phyloP scores from a whole-genome alignment of 2,888 invertebrate genomes.

The Mystacides longicornis region DNA sequence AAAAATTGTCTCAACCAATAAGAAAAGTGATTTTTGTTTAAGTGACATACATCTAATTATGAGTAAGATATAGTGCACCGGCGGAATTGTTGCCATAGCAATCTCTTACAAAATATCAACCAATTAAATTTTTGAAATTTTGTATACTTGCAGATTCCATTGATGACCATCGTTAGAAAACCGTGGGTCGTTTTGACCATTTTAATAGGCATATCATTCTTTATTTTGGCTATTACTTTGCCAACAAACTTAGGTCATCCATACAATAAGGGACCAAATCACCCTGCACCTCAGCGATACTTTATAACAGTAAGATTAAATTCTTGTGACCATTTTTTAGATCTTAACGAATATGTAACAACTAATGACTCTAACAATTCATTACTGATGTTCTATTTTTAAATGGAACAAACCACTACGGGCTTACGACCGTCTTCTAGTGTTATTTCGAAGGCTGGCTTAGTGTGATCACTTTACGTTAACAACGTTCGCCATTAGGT shows the following conservation, averaged over 20 bases:
- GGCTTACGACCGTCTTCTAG: neutral
- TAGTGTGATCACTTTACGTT: too few species aligned
- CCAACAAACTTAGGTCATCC: constrained; percentile 49
- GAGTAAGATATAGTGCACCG: neutral
- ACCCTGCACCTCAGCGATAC: constrained; percentile 41
- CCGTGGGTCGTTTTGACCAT: constrained; percentile 29
- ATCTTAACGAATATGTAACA: too few species aligned
- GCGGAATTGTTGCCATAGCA: neutral
- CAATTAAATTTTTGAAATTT: neutral
- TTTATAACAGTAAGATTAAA: constrained; percentile 38
- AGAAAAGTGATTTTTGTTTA: too few species aligned
- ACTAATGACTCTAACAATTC: too few species aligned
- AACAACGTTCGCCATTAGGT: too few species aligned
- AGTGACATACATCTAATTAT: too few species aligned
- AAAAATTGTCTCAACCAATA: neutral
- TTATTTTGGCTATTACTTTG: constrained; percentile 31
- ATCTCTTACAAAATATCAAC: neutral
- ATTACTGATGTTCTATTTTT: too few species aligned
- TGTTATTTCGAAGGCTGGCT: too few species aligned
- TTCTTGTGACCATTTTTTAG: neutral
- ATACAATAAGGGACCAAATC: constrained; percentile 39
- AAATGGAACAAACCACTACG: too few species aligned
- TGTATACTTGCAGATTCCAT: constrained; percentile 23
- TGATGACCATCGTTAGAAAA: constrained; percentile 31
- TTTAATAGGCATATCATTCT: constrained; percentile 29